Conservation (phyloP, 2,797 vertebrate genomes). For the Spinus olivaceus region DNA sequence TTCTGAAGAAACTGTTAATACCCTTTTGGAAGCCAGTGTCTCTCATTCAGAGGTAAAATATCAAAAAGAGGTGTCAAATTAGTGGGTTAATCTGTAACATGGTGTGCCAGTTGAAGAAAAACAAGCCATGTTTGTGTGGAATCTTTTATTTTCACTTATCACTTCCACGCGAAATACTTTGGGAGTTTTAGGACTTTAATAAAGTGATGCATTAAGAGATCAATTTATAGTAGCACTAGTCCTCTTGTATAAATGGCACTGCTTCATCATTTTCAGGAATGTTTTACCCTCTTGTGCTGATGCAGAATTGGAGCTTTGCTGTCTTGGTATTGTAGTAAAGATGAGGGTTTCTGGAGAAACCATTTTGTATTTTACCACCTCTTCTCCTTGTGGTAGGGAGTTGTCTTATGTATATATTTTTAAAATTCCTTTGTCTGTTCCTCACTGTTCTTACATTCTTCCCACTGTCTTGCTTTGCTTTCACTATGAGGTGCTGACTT, state of each 20-base stretch:
- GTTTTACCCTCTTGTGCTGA: neutral
- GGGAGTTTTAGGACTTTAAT: neutral
- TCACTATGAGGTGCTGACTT: neutral
- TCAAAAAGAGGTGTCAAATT: neutral
- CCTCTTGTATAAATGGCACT: neutral
- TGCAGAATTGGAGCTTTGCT: neutral
- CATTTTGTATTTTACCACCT: neutral
- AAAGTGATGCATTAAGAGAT: neutral
- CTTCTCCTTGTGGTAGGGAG: neutral
- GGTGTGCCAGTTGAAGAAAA: neutral
- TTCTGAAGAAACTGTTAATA: constrained; percentile 49
- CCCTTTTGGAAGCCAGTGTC: constrained; percentile 52
- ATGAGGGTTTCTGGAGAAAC: neutral
- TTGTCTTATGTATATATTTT: neutral
- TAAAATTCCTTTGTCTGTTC: rapidly evolving
- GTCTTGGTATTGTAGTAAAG: neutral
- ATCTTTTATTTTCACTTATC: neutral
- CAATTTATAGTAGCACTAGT: neutral
- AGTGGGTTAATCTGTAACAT: neutral
- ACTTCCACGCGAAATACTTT: neutral
- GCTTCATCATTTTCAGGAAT: neutral
- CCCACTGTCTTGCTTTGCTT: neutral
- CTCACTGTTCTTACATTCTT: neutral
- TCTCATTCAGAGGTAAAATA: constrained; percentile 61
- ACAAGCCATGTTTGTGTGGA: rapidly evolving